Evolutionary conservation across 2,888 invertebrate genomes (phyloP), one percentile per base, ranked within the genome.

Genomic region (Tenthredo livida): DNA sequence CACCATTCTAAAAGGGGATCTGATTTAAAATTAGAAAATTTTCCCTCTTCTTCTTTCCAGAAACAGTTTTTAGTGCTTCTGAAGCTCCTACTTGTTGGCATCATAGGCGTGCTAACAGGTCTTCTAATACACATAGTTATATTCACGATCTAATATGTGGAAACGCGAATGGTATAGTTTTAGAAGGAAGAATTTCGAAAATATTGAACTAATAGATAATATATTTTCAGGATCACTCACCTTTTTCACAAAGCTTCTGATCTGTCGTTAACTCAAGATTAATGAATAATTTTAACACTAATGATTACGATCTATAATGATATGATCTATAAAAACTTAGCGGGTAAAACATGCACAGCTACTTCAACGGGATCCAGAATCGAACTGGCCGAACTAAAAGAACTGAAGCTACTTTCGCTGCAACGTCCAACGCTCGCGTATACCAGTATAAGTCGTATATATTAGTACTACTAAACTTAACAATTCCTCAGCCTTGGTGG

Each of bases 401-500:
- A 73, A 43, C 65, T 65, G 65, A 82, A 82, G 82, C 82, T 82
- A 82, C 82, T 82, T 83, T 83, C 83, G 83, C 83, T 83, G 67
- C 67, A 67, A 9, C 83, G 67, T 40, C 37, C 47, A 70, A 83
- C 61, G 61, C 61, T 61, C 40, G 61, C 61, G 4, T 37, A 15
- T 40, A 61, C 80, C 37, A n/a, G 25, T 37, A 40, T 15, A 58
- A 25, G 40, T 40, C 25, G 21, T 61, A 61, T 33, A 54, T 61
- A 40, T 61, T 40, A 40, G 21, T 80, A 58, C 80, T 33, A 61
- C 40, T 80, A 61, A 80, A 80, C 58, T 80, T 58, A 40, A 80
- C 40, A 58, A 80, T 80, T 61, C 80, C 40, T 80, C 37, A 40
- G 58, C 25, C 12, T 50, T 80, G 80, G 80, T 80, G 80, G 80